These are phyloP conservation scores for Apamea monoglypha DNA, from an alignment of 2,888 invertebrate species.

Conservation along the genomic window DNA sequence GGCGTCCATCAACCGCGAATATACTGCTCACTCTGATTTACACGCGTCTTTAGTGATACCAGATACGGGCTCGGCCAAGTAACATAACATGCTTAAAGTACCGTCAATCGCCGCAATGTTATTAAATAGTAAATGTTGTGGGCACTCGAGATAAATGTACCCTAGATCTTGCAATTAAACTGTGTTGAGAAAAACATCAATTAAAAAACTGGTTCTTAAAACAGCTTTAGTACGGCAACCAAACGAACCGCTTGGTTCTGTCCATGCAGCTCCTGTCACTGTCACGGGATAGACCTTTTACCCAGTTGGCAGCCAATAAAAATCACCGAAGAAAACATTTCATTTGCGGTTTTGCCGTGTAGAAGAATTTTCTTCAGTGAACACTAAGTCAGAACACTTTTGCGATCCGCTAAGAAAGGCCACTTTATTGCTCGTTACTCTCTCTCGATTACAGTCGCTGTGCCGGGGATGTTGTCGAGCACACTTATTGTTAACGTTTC, in stretches of 20 bases:
- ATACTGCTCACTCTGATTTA: slow-evolving; percentile 50
- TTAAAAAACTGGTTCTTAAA: slow-evolving; percentile 33
- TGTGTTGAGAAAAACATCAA: slow-evolving; percentile 26
- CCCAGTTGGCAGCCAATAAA: neutral
- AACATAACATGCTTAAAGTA: slow-evolving; percentile 22
- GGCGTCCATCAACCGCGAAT: slow-evolving; percentile 54
- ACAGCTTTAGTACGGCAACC: neutral
- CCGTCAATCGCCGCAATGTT: slow-evolving; percentile 21
- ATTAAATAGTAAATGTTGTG: slow-evolving; percentile 23
- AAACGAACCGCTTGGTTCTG: neutral
- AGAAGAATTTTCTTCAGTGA: slow-evolving; percentile 14
- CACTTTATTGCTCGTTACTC: slow-evolving; percentile 14
- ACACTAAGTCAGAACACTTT: slow-evolving; percentile 17
- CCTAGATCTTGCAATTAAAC: slow-evolving; percentile 35
- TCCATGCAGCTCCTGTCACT: too few species aligned
- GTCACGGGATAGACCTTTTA: neutral
- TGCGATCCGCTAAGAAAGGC: slow-evolving; percentile 10
- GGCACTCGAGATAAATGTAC: slow-evolving; percentile 27
- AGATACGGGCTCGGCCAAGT: slow-evolving; percentile 26
- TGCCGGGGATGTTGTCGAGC: slow-evolving; percentile 28
- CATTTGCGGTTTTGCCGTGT: neutral
- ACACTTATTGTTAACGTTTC: slow-evolving; percentile 31
- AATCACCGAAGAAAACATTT: neutral
- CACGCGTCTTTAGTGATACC: slow-evolving; percentile 52
- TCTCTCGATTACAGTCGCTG: neutral